Evolutionary conservation across 2,113 vertebrate species (phyloP).

Genomic region (Salvelinus alpinus): DNA sequence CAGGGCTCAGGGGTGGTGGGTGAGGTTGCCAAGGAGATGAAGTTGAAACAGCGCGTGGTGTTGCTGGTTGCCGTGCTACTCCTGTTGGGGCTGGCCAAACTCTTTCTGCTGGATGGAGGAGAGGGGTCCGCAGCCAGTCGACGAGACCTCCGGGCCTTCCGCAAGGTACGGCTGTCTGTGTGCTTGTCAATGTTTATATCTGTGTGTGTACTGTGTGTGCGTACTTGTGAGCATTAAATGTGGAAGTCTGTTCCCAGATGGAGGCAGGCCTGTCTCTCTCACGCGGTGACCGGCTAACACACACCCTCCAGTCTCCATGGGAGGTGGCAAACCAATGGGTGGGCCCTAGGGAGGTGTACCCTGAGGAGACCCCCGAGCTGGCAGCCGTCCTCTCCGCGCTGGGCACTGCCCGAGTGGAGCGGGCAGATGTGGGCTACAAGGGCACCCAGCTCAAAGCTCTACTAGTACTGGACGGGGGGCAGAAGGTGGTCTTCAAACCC

Average conservation of each 20-base stretch:
- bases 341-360: conserved; percentile 95
- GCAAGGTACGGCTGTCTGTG: conserved; percentile 64
- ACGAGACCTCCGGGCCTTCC: conserved; percentile 91
- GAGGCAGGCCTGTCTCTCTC: conserved; percentile 83
- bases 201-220: neutral
- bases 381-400: conserved; percentile 91
- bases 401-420: conserved; percentile 83
- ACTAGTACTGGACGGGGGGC: conserved; percentile 92
- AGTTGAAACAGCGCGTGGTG: conserved; percentile 97
- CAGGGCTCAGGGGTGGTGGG: conserved; percentile 20
- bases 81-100: conserved; percentile 96
- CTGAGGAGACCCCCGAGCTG: conserved; percentile 94
- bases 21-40: conserved; percentile 78
- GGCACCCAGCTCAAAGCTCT: conserved; percentile 96
- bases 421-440: conserved; percentile 95
- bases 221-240: neutral
- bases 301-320: conserved; percentile 96
- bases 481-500: conserved; percentile 99
- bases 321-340: conserved; percentile 98
- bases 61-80: conserved; percentile 91
- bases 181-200: too few relatives aligned
- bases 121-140: conserved; percentile 91
- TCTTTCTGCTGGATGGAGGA: conserved; percentile 94
- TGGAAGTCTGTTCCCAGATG: conserved; percentile 67
- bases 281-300: conserved; percentile 85